phyloP scores from a whole-genome alignment of 2,888 invertebrate species.

The Polydrusus pterygomalis region DNA sequence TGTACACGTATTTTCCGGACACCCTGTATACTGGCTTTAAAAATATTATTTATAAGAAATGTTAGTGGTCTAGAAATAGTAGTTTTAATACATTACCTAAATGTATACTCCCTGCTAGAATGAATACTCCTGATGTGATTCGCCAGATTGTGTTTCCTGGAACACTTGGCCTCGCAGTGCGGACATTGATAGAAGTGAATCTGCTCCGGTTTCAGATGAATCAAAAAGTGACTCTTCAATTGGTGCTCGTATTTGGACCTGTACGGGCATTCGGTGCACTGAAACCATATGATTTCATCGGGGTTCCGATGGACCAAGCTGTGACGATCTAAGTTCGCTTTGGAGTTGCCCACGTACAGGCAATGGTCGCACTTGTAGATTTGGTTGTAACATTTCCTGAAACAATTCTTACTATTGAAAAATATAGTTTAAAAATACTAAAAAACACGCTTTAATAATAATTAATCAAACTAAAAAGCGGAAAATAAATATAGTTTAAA shows the following conservation, averaged over 20 bases:
- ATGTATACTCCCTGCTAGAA: slow-evolving; percentile 36
- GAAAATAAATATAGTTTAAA: no score
- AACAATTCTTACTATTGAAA: no score
- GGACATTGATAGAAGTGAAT: slow-evolving; percentile 48
- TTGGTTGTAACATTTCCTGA: slow-evolving; percentile 18
- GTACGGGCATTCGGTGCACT: slow-evolving; percentile 49
- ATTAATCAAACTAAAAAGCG: no score
- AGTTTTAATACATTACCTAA: slow-evolving; percentile 29
- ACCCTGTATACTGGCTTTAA: no score
- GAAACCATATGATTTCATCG: slow-evolving; percentile 46
- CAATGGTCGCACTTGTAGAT: slow-evolving; percentile 45
- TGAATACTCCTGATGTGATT: slow-evolving; percentile 48
- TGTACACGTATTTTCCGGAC: no score
- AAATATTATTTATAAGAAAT: no score
- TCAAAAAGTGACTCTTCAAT: slow-evolving; percentile 48
- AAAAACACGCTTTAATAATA: no score
- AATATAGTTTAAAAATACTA: no score
- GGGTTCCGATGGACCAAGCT: slow-evolving; percentile 44
- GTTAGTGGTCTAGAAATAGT: no score
- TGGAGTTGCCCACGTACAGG: slow-evolving; percentile 43
- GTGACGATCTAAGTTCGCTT: slow-evolving; percentile 48
- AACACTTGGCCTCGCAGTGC: slow-evolving; percentile 47
- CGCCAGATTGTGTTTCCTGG: slow-evolving; percentile 48
- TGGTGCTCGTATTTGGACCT: slow-evolving; percentile 51
- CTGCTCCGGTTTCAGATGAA: slow-evolving; percentile 50